These are phyloP conservation scores for Macrophya alboannulata DNA, from an alignment of 2,888 invertebrate species.

Conservation along the genomic window DNA sequence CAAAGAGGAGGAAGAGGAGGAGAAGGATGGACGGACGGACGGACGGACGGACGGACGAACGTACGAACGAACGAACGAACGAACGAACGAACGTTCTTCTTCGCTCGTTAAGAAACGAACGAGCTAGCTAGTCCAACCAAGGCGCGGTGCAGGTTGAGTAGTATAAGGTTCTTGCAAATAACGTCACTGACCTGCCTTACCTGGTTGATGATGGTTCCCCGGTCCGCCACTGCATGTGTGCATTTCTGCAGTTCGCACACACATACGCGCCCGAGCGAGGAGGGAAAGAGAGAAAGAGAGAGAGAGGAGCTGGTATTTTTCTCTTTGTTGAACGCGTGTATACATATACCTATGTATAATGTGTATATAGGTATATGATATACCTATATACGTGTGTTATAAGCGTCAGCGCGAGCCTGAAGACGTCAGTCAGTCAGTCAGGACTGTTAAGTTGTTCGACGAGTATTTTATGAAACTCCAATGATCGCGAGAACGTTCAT, in stretches of 20 bases:
- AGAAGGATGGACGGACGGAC: background rate
- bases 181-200: constrained; percentile 71
- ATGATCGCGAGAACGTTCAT: background rate
- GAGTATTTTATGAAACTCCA: background rate
- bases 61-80: constrained; percentile 40
- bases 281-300: background rate
- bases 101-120: constrained; percentile 52
- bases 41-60: constrained; percentile 29
- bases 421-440: constrained; percentile 38
- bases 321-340: background rate
- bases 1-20: background rate
- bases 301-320: background rate
- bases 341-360: background rate
- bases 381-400: background rate
- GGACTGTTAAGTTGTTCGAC: constrained; percentile 38
- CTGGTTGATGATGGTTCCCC: constrained; percentile 48
- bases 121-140: background rate
- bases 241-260: background rate
- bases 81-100: constrained; percentile 7
- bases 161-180: constrained; percentile 49
- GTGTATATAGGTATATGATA: background rate
- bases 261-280: background rate
- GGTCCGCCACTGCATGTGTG: background rate
- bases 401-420: background rate
- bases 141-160: background rate